Conservation (phyloP, 2,888 invertebrate species). For the Cosmopolites sordidus region DNA sequence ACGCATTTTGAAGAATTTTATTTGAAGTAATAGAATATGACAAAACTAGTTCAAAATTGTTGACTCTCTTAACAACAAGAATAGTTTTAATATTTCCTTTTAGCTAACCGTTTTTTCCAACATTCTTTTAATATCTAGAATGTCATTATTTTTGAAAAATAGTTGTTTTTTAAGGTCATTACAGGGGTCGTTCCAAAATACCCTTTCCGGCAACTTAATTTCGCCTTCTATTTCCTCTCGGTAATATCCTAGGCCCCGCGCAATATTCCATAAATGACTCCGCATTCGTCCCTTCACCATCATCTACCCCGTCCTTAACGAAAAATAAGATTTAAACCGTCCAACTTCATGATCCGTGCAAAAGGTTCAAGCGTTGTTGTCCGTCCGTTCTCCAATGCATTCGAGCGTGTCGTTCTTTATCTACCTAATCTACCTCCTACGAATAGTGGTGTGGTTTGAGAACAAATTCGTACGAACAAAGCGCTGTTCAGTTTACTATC, state of each 20-base stretch:
- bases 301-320: background rate
- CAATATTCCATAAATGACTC: background rate
- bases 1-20: no score
- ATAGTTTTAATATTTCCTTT: no score
- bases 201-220: background rate
- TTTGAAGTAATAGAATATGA: no score
- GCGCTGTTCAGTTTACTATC: no score
- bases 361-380: no score
- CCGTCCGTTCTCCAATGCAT: no score
- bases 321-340: slow-evolving; percentile 2
- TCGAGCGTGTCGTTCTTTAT: slow-evolving; percentile 40
- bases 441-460: no score
- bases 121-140: no score
- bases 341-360: background rate
- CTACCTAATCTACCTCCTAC: slow-evolving; percentile 42
- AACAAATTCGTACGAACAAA: no score
- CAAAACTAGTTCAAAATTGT: no score
- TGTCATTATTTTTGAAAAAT: background rate
- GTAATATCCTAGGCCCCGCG: background rate
- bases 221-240: background rate
- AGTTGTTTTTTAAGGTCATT: background rate
- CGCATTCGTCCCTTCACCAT: background rate
- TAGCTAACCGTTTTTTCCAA: no score
- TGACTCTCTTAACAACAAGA: no score
- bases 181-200: background rate